Evolutionary conservation across 2,888 invertebrate species (phyloP), one percentile per base, ranked within the genome.

Genomic region (Brachylomia viminalis): DNA sequence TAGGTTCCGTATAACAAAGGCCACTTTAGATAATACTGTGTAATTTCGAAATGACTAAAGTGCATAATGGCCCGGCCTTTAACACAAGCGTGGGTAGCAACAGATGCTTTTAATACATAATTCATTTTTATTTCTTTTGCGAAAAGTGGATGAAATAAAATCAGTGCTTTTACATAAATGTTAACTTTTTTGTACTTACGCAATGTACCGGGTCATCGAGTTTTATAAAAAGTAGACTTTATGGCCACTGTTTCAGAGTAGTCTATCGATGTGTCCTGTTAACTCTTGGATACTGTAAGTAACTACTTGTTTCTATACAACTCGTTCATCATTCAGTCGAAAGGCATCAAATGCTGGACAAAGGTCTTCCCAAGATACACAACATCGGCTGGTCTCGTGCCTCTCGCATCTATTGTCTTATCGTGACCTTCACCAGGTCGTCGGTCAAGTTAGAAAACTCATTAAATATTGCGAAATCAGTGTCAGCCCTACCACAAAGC

Each of bases 401-500:
- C 66, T 67, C n/a, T n/a, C 13, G 13, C 13, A 30, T 17, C 15
- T 15, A 47, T 30, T 30, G 6, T n/a, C 17, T 30, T 66, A 33
- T 11, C 17, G 23, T 11, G 10, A 33, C 33, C 33, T n/a, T 33
- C 10, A 49, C 3, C 11, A 49, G 10, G 23, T 30, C 33, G 42
- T 62, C 5, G 10, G 6, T 7, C 69, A 42, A 42, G 6, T 49
- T 27, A 38, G 27, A 30, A 47, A 56, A 47, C 6, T 20, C 2
- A 30, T 38, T 38, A n/a, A 38, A 33, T 30, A 42, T 17, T 13
- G 49, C 23, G 4, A 64, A 61, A 65, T 27, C n/a, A 30, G 75
- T 33, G 71, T 59, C 81, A 79, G 73, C 73, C 69, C 58, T 73
- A 68, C 27, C 74, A 71, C 69, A 76, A 67, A 77, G 33, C 80